Percentiles rank a stretch among this genome's conserved stretches.
Evolutionary conservation across 2,797 vertebrate genomes (phyloP).

Genomic region (Argentina silus): DNA sequence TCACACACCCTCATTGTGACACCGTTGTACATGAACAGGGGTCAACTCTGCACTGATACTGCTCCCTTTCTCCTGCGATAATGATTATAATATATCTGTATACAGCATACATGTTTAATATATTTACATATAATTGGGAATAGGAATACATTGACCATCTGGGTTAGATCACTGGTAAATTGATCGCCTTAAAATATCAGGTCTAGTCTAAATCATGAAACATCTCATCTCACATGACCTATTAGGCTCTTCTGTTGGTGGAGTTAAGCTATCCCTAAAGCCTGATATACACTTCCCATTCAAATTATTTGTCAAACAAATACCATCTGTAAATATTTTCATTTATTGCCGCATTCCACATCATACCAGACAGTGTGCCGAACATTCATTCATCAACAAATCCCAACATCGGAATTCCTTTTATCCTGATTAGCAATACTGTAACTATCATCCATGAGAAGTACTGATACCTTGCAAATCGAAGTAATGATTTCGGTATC

Average conservation of each 20-base stretch:
- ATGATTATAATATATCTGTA: not conserved
- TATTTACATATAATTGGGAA: no score
- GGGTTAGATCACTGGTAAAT: not conserved
- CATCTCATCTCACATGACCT: not conserved
- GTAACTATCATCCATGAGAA: not conserved
- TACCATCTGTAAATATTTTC: slow-evolving; percentile 33
- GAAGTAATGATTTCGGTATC: not conserved
- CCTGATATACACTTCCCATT: not conserved
- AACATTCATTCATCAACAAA: slow-evolving; percentile 35
- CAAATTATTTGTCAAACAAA: not conserved
- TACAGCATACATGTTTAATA: not conserved
- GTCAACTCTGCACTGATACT: not conserved
- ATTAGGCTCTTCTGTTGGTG: not conserved
- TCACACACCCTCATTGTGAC: not conserved
- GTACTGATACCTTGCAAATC: not conserved
- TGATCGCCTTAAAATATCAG: not conserved
- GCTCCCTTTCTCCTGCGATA: not conserved
- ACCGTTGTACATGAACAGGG: not conserved
- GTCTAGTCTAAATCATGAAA: not conserved
- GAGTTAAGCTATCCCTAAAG: not conserved
- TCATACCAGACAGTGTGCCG: slow-evolving; percentile 38
- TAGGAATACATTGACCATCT: no score
- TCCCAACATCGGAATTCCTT: not conserved
- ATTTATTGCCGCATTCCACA: slow-evolving; percentile 64
- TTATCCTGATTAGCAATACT: not conserved